These are phyloP conservation scores for Eolophus roseicapilla DNA, from an alignment of 2,113 vertebrate genomes.

Conservation along the genomic window DNA sequence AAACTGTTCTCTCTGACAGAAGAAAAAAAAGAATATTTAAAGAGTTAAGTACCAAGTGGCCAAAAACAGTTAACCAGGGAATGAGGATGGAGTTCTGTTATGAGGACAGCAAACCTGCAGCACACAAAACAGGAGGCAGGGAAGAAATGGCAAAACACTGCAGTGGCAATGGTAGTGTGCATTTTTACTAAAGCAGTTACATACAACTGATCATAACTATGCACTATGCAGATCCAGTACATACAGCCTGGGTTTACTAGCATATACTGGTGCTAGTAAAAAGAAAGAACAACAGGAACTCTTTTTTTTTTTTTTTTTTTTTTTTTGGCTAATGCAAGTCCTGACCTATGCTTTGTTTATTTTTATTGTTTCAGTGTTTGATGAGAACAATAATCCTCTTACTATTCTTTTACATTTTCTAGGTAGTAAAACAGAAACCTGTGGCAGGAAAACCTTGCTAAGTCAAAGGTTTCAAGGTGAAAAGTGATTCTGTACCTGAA, in stretches of 20 bases:
- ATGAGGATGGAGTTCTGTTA: neutral
- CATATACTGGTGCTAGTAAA: neutral
- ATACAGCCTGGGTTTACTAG: neutral
- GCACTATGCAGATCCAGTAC: neutral
- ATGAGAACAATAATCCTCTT: neutral
- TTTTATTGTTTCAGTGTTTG: neutral
- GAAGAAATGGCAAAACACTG: neutral
- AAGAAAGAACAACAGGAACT: neutral
- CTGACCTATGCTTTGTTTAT: neutral
- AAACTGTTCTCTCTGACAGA: neutral
- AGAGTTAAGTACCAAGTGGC: neutral
- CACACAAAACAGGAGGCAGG: neutral
- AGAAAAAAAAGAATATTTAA: neutral
- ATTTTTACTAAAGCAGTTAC: neutral
- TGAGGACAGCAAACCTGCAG: rapidly evolving
- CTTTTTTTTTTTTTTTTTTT: neutral
- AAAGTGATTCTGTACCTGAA: neutral
- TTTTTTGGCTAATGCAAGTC: neutral
- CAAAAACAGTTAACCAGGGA: neutral
- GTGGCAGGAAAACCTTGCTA: neutral
- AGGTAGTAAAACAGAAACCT: neutral
- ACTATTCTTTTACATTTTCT: neutral
- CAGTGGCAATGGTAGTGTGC: neutral
- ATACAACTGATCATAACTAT: neutral
- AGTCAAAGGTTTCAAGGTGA: neutral